Conservation (phyloP, 2,113 vertebrate species). For the Plestiodon gilberti region DNA sequence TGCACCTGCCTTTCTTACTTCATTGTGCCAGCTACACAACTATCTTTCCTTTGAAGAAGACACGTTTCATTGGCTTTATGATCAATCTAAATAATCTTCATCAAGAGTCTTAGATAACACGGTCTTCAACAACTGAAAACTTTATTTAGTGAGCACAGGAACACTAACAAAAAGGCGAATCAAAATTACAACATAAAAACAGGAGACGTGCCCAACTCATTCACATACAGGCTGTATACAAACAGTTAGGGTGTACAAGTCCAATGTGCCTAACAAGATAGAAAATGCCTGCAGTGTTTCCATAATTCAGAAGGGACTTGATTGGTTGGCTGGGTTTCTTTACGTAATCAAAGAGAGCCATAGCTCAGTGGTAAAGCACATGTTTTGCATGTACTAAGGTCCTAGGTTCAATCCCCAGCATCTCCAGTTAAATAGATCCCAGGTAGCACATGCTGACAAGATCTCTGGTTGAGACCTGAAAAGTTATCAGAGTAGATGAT, state of each 20-base stretch:
- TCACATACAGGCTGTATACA: not conserved
- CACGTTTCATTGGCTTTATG: not conserved
- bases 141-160: not conserved
- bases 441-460: not conserved
- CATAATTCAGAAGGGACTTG: not conserved
- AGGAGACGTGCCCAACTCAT: slow-evolving; percentile 14
- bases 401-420: not conserved
- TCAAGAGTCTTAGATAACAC: not conserved
- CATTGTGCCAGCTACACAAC: not conserved
- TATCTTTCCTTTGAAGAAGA: not conserved
- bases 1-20: not conserved
- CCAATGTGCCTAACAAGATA: slow-evolving; percentile 4
- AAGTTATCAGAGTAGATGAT: not conserved
- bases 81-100: not conserved
- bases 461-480: not conserved
- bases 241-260: slow-evolving; percentile 4
- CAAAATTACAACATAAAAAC: slow-evolving; percentile 22
- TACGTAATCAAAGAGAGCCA: slow-evolving; percentile 13
- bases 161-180: slow-evolving; percentile 4
- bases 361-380: not conserved
- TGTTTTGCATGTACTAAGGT: slow-evolving; percentile 5
- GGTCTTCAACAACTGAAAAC: slow-evolving; percentile 10
- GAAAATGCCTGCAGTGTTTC: not conserved
- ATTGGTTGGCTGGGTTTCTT: not conserved
- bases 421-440: not conserved